These are phyloP conservation scores for Rotaria macrura DNA, from an alignment of 2,888 invertebrate species.

Conservation along the genomic window DNA sequence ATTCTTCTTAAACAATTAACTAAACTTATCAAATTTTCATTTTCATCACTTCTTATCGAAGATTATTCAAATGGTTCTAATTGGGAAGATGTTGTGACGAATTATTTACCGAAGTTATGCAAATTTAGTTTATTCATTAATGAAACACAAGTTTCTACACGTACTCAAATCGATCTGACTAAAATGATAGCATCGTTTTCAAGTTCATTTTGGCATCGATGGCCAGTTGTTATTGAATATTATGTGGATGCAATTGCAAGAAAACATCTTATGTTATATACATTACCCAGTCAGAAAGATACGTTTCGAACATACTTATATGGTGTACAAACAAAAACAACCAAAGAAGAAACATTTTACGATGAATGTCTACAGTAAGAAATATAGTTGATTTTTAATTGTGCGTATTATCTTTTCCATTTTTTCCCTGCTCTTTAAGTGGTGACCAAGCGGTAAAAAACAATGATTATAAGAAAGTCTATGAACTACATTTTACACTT, in stretches of 20 bases:
- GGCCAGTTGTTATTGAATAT: neutral
- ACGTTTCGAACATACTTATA: neutral
- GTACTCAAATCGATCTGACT: neutral
- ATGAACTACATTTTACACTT: neutral
- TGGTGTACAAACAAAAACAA: neutral
- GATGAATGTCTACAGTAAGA: neutral
- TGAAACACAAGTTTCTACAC: neutral
- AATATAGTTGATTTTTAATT: neutral
- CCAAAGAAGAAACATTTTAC: neutral
- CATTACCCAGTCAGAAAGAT: neutral
- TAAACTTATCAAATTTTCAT: neutral
- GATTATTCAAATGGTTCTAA: neutral
- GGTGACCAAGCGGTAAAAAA: neutral
- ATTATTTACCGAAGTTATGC: neutral
- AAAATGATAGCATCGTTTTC: neutral
- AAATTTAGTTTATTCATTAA: neutral
- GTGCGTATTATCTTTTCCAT: neutral
- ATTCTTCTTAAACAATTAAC: neutral
- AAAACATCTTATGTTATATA: neutral
- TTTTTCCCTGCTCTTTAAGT: neutral
- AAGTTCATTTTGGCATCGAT: neutral
- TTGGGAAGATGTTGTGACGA: neutral
- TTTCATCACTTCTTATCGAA: neutral
- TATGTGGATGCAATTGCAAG: neutral
- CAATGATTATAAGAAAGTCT: neutral